These are phyloP conservation scores for Entomyzon cyanotis DNA, from an alignment of 2,113 vertebrate genomes.

Conservation along the genomic window DNA sequence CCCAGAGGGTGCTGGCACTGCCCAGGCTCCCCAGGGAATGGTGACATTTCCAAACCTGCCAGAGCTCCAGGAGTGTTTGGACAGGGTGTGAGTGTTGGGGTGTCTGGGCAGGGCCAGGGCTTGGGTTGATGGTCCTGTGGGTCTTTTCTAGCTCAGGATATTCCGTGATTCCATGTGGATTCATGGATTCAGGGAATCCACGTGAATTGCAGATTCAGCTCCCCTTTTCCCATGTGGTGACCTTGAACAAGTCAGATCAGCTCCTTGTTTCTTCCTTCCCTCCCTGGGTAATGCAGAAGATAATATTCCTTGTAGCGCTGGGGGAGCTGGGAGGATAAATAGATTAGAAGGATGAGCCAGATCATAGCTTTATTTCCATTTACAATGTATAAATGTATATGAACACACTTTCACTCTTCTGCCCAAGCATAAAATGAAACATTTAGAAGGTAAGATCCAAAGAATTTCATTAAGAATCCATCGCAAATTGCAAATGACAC, in stretches of 20 bases:
- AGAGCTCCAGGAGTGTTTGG: rapidly evolving
- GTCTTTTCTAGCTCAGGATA: background rate
- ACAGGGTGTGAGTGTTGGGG: background rate
- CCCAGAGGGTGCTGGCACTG: background rate
- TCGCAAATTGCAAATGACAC: constrained; percentile 65
- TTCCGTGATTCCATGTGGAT: background rate
- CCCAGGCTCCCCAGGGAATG: background rate
- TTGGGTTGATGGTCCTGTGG: background rate
- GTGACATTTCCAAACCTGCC: rapidly evolving
- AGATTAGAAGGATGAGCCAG: constrained; percentile 63
- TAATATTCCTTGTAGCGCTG: background rate
- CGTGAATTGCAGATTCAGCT: background rate
- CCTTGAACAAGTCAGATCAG: constrained; percentile 5
- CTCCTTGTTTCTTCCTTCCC: constrained; percentile 15
- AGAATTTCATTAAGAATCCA: constrained; percentile 69
- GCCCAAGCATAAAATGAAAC: constrained; percentile 70
- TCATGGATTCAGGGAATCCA: too few species aligned
- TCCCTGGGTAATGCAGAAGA: background rate
- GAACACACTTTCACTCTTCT: constrained; percentile 57
- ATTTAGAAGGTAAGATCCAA: constrained; percentile 64
- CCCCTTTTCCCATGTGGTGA: background rate
- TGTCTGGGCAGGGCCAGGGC: rapidly evolving
- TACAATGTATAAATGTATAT: constrained; percentile 62
- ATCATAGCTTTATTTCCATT: constrained; percentile 62
- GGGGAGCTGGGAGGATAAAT: constrained; percentile 61